Evolutionary conservation across 2,888 invertebrate species (phyloP), one percentile per base, ranked within the genome.

Genomic region (Drosophila longiperda): DNA sequence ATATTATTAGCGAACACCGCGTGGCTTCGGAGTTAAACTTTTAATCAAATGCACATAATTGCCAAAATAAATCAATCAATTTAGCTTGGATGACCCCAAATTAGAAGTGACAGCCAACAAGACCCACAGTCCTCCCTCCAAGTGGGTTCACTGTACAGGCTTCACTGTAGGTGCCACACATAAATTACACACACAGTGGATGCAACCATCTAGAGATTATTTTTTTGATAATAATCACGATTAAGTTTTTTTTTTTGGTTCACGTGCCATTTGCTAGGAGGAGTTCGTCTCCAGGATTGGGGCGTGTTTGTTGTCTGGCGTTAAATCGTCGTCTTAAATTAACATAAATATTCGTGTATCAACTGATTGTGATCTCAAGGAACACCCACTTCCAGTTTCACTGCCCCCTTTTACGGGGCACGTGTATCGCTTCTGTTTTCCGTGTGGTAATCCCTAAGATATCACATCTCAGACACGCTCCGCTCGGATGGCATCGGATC

Each of bases 11-110:
- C 83, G 75, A 69, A 40, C 88, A 69, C 86, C 68, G 89, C 88
- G 83, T 89, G 85, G 78, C 82, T 76, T 73, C 60, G 67, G 73
- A 83, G 90, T 75, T 88, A 65, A 81, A 80, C 81, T 89, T 89
- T 90, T 91, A 91, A 89, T 89, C 91, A 90, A 90, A 90, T 88
- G 82, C 80, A 83, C 81, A 89, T 89, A 89, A 89, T 90, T 89
- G 89, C 90, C 73, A 79, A 90, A 90, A 89, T 89, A 89, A 89
- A 89, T 89, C 89, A 89, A 89, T 89, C 91, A 89, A 89, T 91
- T 89, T 85, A 74, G 73, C 77, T 72, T 66, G 87, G 75, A 75
- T 89, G 74, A 62, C 58, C 58, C 65, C 77, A 87, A 91, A 89
- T 90, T 88, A 83, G 79, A 87, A 87, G 67, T 87, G 89, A 91